Evolutionary conservation across 1,140 invertebrate species (phyloP).

Genomic region (Drosophila jambulina): DNA sequence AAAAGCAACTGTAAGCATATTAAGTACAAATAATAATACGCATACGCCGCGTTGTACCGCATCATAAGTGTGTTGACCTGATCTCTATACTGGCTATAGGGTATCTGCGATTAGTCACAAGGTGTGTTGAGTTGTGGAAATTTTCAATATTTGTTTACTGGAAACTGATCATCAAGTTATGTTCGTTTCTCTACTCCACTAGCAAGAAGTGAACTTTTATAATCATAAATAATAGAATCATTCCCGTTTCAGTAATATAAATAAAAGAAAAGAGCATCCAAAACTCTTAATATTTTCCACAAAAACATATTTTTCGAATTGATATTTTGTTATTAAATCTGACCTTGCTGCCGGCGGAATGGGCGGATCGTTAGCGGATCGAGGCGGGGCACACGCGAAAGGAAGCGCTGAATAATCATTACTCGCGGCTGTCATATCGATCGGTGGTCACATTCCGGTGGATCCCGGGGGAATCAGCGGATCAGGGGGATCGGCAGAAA

Average conservation of each 20-base stretch:
- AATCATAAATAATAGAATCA: too few relatives aligned
- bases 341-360: slow-evolving; percentile 70
- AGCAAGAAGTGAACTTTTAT: too few relatives aligned
- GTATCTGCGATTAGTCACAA: slow-evolving; percentile 20
- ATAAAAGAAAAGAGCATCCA: not conserved
- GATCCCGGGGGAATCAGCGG: not conserved
- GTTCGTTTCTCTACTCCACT: too few relatives aligned
- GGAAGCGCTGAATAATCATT: slow-evolving; percentile 81
- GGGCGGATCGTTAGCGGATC: slow-evolving; percentile 29
- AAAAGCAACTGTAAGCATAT: slow-evolving; percentile 24
- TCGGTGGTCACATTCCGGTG: slow-evolving; percentile 55
- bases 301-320: slow-evolving; percentile 18
- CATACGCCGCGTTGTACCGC: slow-evolving; percentile 31
- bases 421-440: slow-evolving; percentile 65
- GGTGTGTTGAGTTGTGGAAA: not conserved
- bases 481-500: not conserved
- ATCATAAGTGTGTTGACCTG: slow-evolving; percentile 32
- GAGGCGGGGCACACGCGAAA: slow-evolving; percentile 67
- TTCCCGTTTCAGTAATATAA: not conserved
- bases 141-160: not conserved
- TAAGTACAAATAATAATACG: slow-evolving; percentile 38
- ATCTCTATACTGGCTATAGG: not conserved
- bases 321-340: slow-evolving; percentile 77
- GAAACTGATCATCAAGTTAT: not conserved
- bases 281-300: not conserved